These are phyloP conservation scores for Cyrtodaria siliqua DNA, from an alignment of 2,888 invertebrate genomes.

Conservation along the genomic window DNA sequence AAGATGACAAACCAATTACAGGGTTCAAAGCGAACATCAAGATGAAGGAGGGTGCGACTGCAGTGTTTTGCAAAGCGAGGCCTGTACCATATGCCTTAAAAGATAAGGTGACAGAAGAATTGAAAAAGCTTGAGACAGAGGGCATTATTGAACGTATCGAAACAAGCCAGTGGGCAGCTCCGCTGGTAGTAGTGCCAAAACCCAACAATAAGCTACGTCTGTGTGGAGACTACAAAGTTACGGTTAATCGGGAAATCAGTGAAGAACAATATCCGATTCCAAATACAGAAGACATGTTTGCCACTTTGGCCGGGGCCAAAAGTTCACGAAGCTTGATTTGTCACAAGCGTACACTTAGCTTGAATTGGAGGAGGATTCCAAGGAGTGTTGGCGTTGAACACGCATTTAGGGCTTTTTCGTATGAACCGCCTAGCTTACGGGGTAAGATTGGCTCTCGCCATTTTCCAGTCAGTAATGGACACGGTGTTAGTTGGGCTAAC, in stretches of 20 bases:
- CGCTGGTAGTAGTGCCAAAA: constrained; percentile 62
- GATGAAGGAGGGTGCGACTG: constrained; percentile 23
- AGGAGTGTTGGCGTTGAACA: constrained; percentile 59
- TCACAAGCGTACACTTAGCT: constrained; percentile 55
- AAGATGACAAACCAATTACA: constrained; percentile 16
- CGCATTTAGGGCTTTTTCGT: constrained; percentile 47
- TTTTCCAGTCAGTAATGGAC: constrained; percentile 60
- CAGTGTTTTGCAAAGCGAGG: too few relatives aligned
- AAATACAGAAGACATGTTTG: constrained; percentile 56
- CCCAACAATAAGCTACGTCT: constrained; percentile 39
- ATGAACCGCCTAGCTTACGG: constrained; percentile 50
- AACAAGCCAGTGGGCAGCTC: constrained; percentile 60
- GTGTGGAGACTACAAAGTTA: constrained; percentile 63
- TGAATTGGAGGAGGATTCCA: constrained; percentile 37
- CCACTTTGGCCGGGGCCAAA: constrained; percentile 44
- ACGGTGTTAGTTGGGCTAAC: constrained; percentile 30
- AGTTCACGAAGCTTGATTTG: constrained; percentile 60
- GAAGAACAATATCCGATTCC: constrained; percentile 70
- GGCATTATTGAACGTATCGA: constrained; percentile 37
- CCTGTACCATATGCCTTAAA: constrained; percentile 36
- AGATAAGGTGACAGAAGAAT: constrained; percentile 30
- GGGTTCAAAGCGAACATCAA: constrained; percentile 13
- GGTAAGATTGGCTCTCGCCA: constrained; percentile 44
- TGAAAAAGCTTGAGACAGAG: constrained; percentile 27
- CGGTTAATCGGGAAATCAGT: constrained; percentile 70